These are phyloP conservation scores for Ganaspis brasiliensis DNA, from an alignment of 2,888 invertebrate genomes.

Conservation along the genomic window DNA sequence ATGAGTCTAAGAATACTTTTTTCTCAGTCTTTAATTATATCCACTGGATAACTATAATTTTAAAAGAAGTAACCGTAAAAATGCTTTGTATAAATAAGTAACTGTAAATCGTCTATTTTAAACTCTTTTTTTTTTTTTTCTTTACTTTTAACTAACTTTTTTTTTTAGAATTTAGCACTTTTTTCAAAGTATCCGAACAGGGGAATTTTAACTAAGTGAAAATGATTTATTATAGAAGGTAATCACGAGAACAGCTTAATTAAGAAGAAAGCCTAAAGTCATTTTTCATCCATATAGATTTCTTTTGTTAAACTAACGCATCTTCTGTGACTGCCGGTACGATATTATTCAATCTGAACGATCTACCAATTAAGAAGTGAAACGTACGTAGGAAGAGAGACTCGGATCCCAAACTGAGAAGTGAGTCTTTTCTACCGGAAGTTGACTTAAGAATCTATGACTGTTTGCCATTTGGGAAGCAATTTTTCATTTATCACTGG, in stretches of 20 bases:
- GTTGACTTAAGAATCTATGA: constrained; percentile 12
- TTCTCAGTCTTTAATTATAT: no score
- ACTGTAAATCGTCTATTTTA: no score
- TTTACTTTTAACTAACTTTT: neutral
- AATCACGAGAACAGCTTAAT: constrained; percentile 17
- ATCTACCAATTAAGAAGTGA: constrained; percentile 63
- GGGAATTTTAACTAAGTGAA: neutral
- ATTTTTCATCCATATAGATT: constrained; percentile 22
- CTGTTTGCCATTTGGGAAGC: constrained; percentile 27
- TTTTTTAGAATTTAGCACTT: neutral
- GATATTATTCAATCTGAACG: constrained; percentile 60
- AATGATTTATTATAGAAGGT: constrained; percentile 5
- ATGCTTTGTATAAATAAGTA: no score
- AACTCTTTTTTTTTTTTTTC: no score
- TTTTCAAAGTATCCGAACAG: neutral
- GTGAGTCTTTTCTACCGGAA: constrained; percentile 29
- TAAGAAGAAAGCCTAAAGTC: neutral
- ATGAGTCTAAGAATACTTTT: no score
- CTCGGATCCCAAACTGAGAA: constrained; percentile 53
- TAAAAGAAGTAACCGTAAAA: no score
- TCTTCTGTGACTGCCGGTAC: constrained; percentile 42
- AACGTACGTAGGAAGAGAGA: constrained; percentile 62
- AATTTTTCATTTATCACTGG: constrained; percentile 43
- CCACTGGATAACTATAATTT: no score
- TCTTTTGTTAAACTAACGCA: constrained; percentile 50